Evolutionary conservation across 2,888 invertebrate species (phyloP), one percentile per base, ranked within the genome.

Genomic region (Zonitis immaculata): DNA sequence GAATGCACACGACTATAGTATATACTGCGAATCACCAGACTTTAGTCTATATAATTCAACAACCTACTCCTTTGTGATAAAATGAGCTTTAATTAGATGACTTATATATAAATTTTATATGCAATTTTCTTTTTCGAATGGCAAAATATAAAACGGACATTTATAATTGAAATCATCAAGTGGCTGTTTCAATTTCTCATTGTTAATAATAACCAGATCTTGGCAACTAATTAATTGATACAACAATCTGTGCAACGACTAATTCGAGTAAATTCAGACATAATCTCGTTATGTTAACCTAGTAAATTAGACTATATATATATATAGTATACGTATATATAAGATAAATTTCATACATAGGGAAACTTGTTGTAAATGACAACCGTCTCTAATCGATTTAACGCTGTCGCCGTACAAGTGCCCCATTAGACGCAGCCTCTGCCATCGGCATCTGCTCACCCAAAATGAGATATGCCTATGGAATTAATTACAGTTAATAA

Each of bases 401-500:
- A 62, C 65, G 64, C 65, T 64, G 65, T 64, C 65, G 63, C 62
- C 52, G 52, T 57, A 62, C 66, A 64, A 66, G 68, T 64, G 64
- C 62, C 68, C 68, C 65, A 67, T 69, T 68, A 69, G 68, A 66
- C 64, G 63, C 66, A 65, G 66, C 62, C 66, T 68, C n/a, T n/a
- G 68, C 70, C 68, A 70, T 66, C 67, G 64, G 67, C 67, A 68
- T 67, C 65, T 68, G 69, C 62, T 65, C 58, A n/a, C 63, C 56
- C 53, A 60, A 57, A 60, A 65, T 64, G 67, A 65, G 61, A 65
- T 67, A 68, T 64, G 62, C 62, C 62, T 54, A 59, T 59, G 59
- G 66, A 66, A 68, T 69, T 68, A 69, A 69, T 69, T 67, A 67
- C 62, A 58, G 60, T 67, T 66, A 66, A 67, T 66, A 68, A 67